These are phyloP conservation scores for Anolis carolinensis DNA, from an alignment of 2,113 vertebrate genomes.

Conservation along the genomic window DNA sequence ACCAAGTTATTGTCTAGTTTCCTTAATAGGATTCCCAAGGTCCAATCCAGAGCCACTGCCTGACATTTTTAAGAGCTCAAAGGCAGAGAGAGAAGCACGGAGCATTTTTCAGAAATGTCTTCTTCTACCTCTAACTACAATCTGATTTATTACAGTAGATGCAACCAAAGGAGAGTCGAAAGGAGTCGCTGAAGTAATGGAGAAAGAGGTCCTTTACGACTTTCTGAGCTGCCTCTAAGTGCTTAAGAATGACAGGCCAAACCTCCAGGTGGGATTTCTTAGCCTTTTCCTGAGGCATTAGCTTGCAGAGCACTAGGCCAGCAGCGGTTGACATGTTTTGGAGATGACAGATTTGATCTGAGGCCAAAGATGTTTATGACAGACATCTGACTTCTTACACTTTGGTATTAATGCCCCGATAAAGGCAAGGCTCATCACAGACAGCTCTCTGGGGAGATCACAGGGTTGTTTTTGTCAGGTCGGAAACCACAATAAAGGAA, in stretches of 20 bases:
- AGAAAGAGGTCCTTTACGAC: background rate
- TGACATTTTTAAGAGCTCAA: background rate
- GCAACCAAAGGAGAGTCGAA: background rate
- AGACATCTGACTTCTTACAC: background rate
- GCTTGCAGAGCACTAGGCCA: background rate
- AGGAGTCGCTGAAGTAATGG: background rate
- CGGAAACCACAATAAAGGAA: background rate
- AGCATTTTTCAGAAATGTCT: background rate
- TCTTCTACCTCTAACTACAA: background rate
- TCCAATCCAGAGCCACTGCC: background rate
- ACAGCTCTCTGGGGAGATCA: constrained; percentile 19
- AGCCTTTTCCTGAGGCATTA: background rate
- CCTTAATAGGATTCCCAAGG: background rate
- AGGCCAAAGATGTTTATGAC: constrained; percentile 6
- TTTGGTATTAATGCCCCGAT: constrained; percentile 1
- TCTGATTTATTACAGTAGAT: background rate
- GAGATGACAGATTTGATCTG: constrained; percentile 14
- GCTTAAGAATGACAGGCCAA: background rate
- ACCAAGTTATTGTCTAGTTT: background rate
- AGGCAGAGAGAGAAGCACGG: background rate
- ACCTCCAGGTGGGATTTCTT: background rate
- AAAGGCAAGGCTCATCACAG: background rate
- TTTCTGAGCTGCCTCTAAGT: background rate
- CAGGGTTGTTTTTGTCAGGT: background rate
- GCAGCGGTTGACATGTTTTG: background rate